A percentile compares a stretch with the other conserved stretches of the same genome.
Evolutionary conservation across 1,140 invertebrate genomes (phyloP).

Genomic region (Tetranychus cinnabarinus): DNA sequence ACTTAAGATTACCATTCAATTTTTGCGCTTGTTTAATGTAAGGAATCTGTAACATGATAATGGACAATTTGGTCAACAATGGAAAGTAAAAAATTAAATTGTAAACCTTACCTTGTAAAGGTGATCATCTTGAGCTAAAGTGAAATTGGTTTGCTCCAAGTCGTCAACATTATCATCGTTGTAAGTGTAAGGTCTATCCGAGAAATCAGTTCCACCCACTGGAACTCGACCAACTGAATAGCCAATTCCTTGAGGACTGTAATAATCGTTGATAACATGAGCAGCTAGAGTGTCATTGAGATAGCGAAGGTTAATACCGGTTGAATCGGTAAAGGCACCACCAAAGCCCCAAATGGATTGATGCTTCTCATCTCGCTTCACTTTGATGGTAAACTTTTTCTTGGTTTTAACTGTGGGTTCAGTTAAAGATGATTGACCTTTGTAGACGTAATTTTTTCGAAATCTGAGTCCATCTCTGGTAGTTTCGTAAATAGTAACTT

Average conservation of each 20-base stretch:
- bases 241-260: constrained; percentile 19
- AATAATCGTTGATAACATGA: constrained; percentile 16
- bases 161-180: constrained; percentile 33
- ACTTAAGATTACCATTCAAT: constrained; percentile 20
- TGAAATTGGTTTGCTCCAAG: constrained; percentile 36
- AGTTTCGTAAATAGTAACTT: not conserved
- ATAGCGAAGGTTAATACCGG: constrained; percentile 43
- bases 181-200: constrained; percentile 37
- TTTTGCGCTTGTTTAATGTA: constrained; percentile 26
- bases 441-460: not conserved
- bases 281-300: constrained; percentile 30
- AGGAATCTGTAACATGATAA: constrained; percentile 31
- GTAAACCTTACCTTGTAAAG: constrained; percentile 28
- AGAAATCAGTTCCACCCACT: constrained; percentile 61
- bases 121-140: constrained; percentile 38
- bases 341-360: constrained; percentile 40
- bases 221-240: constrained; percentile 33
- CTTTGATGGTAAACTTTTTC: not conserved
- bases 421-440: not conserved
- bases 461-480: not conserved
- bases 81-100: not conserved
- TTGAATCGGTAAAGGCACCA: constrained; percentile 62
- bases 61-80: not conserved
- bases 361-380: not conserved
- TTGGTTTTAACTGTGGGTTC: not conserved